Conservation (phyloP, 2,888 invertebrate genomes). For the Dolichopus griseipennis region DNA sequence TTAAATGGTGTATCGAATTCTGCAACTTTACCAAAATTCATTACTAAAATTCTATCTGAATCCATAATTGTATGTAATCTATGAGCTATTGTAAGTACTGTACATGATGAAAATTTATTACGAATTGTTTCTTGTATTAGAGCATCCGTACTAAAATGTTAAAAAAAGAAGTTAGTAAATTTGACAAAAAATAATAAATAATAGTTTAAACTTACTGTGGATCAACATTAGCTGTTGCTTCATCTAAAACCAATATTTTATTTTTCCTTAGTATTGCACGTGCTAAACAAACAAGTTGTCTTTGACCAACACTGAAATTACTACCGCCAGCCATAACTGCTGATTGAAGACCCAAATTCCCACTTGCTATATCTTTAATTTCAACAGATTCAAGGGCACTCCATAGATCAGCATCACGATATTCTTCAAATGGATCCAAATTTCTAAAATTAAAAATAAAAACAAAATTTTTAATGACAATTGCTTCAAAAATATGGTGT, state of each 20-base stretch:
- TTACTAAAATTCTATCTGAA: slow-evolving; percentile 70
- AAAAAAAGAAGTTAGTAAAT: background rate
- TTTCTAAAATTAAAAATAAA: slow-evolving; percentile 50
- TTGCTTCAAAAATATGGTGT: no score
- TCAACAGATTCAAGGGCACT: slow-evolving; percentile 63
- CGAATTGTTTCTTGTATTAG: slow-evolving; percentile 72
- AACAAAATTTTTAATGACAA: background rate
- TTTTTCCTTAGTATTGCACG: slow-evolving; percentile 71
- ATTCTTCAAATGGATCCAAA: slow-evolving; percentile 66
- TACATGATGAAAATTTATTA: slow-evolving; percentile 62
- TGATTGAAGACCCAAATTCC: slow-evolving; percentile 46
- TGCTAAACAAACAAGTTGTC: slow-evolving; percentile 70
- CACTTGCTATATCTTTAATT: slow-evolving; percentile 47
- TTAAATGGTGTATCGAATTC: slow-evolving; percentile 58
- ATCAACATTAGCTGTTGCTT: slow-evolving; percentile 58
- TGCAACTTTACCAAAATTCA: slow-evolving; percentile 63
- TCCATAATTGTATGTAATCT: slow-evolving; percentile 85
- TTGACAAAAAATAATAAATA: background rate
- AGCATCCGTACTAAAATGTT: slow-evolving; percentile 51
- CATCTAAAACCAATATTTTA: slow-evolving; percentile 62
- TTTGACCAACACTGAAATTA: slow-evolving; percentile 55
- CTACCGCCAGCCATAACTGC: slow-evolving; percentile 50
- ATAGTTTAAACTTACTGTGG: slow-evolving; percentile 35
- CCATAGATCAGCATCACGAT: slow-evolving; percentile 61
- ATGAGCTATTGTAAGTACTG: slow-evolving; percentile 79